These are phyloP conservation scores for Paramisgurnus dabryanus DNA, from an alignment of 2,113 vertebrate genomes.

Conservation along the genomic window DNA sequence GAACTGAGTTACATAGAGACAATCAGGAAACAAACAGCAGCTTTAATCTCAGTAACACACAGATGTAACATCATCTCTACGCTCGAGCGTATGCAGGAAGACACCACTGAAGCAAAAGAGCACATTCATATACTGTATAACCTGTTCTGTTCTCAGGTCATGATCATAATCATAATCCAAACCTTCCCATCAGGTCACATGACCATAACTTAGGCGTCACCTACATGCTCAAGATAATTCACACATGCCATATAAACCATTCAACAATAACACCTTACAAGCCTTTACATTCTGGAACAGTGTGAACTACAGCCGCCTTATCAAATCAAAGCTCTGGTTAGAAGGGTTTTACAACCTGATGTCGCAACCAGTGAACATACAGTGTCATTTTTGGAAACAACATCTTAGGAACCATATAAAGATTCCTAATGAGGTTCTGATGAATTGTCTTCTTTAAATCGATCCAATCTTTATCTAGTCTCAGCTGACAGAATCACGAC, in stretches of 20 bases:
- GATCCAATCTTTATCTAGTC: background rate
- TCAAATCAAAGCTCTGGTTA: too few relatives aligned
- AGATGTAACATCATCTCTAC: constrained; percentile 16
- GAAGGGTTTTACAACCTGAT: too few relatives aligned
- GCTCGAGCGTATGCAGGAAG: constrained; percentile 51
- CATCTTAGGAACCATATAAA: background rate
- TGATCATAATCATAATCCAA: too few relatives aligned
- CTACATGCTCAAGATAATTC: too few relatives aligned
- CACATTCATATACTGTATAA: background rate
- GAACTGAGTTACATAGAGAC: constrained; percentile 59
- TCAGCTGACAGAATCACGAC: background rate
- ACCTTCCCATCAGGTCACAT: background rate
- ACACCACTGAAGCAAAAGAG: constrained; percentile 44
- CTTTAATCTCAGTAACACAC: constrained; percentile 48
- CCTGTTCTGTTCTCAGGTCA: background rate
- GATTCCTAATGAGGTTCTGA: too few relatives aligned
- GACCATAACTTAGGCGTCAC: background rate
- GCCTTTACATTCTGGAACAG: too few relatives aligned
- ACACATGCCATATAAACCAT: background rate
- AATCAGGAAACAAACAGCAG: constrained; percentile 48
- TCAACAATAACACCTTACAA: background rate
- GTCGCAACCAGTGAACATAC: background rate
- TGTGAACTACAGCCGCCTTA: too few relatives aligned
- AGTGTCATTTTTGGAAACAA: background rate
- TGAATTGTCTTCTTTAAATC: too few relatives aligned